phyloP scores from a whole-genome alignment of 92 coral and sea anemone genomes.

The Porites lobata region DNA sequence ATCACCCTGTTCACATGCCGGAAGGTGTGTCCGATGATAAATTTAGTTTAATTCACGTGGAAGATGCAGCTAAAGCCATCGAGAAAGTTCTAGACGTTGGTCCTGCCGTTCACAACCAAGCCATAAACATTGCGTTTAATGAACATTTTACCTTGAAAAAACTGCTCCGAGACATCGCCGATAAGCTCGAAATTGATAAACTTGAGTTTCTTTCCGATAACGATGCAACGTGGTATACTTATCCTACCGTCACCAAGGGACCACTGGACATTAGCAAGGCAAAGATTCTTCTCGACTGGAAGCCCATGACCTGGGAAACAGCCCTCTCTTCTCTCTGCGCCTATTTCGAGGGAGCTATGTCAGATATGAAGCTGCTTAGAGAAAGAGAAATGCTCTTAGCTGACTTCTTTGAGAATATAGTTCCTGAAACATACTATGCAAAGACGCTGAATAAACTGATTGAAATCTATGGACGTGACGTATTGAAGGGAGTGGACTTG shows the following conservation, averaged over 20 bases:
- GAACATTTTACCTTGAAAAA: constrained; percentile 88
- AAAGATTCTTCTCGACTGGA: constrained; percentile 82
- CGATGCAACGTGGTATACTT: constrained; percentile 91
- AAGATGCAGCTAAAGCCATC: constrained; percentile 92
- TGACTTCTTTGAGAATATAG: constrained; percentile 85
- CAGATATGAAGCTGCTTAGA: constrained; percentile 61
- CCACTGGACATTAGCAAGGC: constrained; percentile 89
- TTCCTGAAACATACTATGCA: constrained; percentile 83
- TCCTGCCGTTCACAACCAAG: constrained; percentile 78
- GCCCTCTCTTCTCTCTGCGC: constrained; percentile 73
- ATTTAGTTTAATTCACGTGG: constrained; percentile 92
- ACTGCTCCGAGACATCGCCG: constrained; percentile 82
- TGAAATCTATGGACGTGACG: constrained; percentile 85
- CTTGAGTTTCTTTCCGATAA: constrained; percentile 79
- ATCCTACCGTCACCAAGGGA: constrained; percentile 94
- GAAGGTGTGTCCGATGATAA: constrained; percentile 80
- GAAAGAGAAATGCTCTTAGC: constrained; percentile 95
- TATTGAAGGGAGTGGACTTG: constrained; percentile 86
- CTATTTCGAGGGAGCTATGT: constrained; percentile 92
- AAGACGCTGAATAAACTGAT: constrained; percentile 72
- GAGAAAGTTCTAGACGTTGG: constrained; percentile 74
- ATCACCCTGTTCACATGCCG: constrained; percentile 94
- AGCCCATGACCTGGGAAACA: constrained; percentile 83
- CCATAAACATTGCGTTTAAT: constrained; percentile 90
- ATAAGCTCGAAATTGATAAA: constrained; percentile 67